Evolutionary conservation across 1,140 invertebrate genomes (phyloP), one percentile per base, ranked within the genome.

Genomic region (Grapholita molesta): DNA sequence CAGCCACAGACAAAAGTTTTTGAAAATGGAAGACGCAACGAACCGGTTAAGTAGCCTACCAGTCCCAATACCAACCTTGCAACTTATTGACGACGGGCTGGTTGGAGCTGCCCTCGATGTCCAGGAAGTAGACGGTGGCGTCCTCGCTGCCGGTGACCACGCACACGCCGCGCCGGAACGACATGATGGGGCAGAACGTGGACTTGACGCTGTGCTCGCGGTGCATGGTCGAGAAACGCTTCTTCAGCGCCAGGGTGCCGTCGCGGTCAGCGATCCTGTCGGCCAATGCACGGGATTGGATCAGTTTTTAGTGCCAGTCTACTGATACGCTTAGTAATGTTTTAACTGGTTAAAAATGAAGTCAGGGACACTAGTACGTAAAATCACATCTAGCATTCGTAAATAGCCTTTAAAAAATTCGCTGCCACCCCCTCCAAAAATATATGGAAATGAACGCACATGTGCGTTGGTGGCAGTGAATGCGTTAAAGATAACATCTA

Each of bases 61-160:
- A 24, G n/a, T 7, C 15, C 6, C 1, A 35, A 3, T 30, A 3
- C 93, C 66, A 70, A 92, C 91, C 97, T 86, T 97, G 95, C 9
- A 98, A 90, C 89, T 96, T 96, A 85, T 97, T 97, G 11, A 98
- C 94, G 74, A 95, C 95, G 2, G 96, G 94, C 55, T 94, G 93
- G 35, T 93, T 93, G 15, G 94, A 94, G 69, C 95, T 94, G 70
- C 94, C 94, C 80, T 96, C 94, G 61, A 97, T 94, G 87, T 98
- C 96, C 69, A 97, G 93, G 83, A 98, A 96, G 92, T 97, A 96
- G 52, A 98, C 95, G 79, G 95, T 95, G 70, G 96, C 95, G 92
- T 98, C 97, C 90, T 98, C 97, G 89, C 96, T 96, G 53, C 96
- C 97, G 70, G 95, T 95, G 21, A 97, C 97, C 71, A 96, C 94